phyloP scores from a whole-genome alignment of 2,888 invertebrate species.

The Itoplectis maculator region DNA sequence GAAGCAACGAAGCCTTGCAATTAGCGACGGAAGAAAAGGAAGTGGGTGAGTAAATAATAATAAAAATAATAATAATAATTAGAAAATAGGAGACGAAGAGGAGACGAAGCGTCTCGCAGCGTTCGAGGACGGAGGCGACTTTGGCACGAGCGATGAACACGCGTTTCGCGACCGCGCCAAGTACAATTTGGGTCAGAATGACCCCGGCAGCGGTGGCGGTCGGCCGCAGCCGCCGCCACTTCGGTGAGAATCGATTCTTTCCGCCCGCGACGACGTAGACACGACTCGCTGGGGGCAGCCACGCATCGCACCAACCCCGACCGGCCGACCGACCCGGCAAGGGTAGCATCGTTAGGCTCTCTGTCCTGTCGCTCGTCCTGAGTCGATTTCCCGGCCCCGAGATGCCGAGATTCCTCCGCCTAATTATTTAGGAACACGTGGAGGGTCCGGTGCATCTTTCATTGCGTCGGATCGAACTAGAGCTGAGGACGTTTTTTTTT shows the following conservation, averaged over 20 bases:
- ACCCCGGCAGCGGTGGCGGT: conserved; percentile 59
- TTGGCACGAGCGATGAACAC: conserved; percentile 60
- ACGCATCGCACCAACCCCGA: not conserved
- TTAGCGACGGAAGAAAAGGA: conserved; percentile 3
- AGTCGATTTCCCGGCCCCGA: conserved; percentile 43
- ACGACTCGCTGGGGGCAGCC: conserved; percentile 10
- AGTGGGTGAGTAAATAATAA: too few species aligned
- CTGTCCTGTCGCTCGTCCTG: not conserved
- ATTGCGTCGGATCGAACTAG: too few species aligned
- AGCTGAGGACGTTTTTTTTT: too few species aligned
- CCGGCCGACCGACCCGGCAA: not conserved
- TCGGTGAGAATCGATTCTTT: conserved; percentile 63
- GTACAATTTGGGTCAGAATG: conserved; percentile 69
- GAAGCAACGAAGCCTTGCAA: not conserved
- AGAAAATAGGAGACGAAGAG: conserved; percentile 5
- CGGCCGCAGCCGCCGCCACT: conserved; percentile 34
- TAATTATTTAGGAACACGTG: too few species aligned
- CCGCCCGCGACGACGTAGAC: conserved; percentile 58
- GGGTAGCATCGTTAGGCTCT: not conserved
- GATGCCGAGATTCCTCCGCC: too few species aligned
- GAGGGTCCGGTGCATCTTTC: too few species aligned
- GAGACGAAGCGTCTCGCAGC: conserved; percentile 36
- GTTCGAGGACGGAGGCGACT: conserved; percentile 54
- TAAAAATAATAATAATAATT: not conserved
- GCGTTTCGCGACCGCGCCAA: conserved; percentile 59